phyloP scores from a whole-genome alignment of 2,113 vertebrate species.

The Dasyurus viverrinus region DNA sequence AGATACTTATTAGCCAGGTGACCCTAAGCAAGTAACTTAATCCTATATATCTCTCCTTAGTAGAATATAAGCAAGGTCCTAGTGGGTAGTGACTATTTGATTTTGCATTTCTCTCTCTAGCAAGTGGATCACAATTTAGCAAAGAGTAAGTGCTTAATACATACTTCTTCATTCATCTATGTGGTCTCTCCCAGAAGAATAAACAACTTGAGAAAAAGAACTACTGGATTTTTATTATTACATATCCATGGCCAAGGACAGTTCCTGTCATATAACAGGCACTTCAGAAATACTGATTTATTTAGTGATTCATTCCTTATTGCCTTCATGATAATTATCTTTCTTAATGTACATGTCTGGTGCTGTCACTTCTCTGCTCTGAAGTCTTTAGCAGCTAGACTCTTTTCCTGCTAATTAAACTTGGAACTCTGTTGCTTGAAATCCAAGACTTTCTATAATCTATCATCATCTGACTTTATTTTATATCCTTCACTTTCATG shows the following conservation, averaged over 20 bases:
- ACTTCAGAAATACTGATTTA: not conserved
- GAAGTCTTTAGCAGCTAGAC: not conserved
- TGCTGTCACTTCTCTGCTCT: not conserved
- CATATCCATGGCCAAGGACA: not conserved
- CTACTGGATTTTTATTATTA: not conserved
- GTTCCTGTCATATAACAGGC: not conserved
- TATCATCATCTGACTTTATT: not conserved
- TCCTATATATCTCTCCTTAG: not conserved
- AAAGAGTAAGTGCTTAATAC: not conserved
- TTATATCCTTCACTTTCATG: not conserved
- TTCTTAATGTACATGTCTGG: not conserved
- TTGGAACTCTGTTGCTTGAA: not conserved
- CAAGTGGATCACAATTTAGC: not conserved
- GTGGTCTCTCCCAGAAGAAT: not conserved
- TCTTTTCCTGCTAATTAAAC: not conserved
- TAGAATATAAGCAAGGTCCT: not conserved
- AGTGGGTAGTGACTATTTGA: not conserved
- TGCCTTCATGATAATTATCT: not conserved
- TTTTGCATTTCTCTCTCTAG: not conserved
- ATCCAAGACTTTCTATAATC: not conserved
- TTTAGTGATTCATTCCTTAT: not conserved
- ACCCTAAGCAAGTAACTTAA: too few species aligned
- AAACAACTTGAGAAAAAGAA: not conserved
- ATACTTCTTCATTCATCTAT: not conserved
- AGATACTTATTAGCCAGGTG: too few species aligned